Evolutionary conservation across 2,797 vertebrate genomes (phyloP).

Genomic region (Periparus ater): DNA sequence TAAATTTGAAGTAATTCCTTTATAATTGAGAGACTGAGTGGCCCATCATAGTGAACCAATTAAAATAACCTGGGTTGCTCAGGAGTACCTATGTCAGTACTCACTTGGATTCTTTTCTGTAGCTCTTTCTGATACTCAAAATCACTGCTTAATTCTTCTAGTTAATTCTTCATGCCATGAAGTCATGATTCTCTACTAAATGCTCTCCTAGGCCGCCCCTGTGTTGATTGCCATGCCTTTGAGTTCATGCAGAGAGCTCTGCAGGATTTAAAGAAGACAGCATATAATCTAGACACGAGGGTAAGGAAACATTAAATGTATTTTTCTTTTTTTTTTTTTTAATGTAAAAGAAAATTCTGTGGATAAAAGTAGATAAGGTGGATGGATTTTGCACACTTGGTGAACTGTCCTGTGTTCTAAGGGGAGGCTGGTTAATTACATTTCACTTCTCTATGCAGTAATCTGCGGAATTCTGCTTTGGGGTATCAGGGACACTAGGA

Average conservation of each 20-base stretch:
- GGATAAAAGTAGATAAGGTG: background rate
- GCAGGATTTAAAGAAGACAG: slow-evolving; percentile 94
- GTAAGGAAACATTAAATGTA: slow-evolving; percentile 71
- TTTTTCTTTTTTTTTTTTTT: background rate
- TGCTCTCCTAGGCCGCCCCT: slow-evolving; percentile 85
- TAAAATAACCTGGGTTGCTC: background rate
- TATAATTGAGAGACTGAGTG: background rate
- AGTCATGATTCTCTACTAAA: background rate
- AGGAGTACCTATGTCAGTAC: background rate
- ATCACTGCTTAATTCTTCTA: background rate
- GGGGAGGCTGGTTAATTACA: background rate
- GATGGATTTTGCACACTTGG: background rate
- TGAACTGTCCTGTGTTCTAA: background rate
- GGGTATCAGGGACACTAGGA: background rate
- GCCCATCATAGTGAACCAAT: background rate
- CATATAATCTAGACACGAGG: slow-evolving; percentile 90
- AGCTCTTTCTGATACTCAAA: background rate
- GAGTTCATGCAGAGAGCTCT: slow-evolving; percentile 98
- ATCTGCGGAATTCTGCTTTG: background rate
- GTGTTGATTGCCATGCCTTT: slow-evolving; percentile 96
- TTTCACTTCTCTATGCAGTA: background rate
- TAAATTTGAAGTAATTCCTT: background rate
- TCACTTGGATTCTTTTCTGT: background rate
- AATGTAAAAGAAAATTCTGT: background rate
- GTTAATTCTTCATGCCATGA: background rate